phyloP scores from a whole-genome alignment of 2,888 invertebrate genomes.

The Mystacides longicornis region DNA sequence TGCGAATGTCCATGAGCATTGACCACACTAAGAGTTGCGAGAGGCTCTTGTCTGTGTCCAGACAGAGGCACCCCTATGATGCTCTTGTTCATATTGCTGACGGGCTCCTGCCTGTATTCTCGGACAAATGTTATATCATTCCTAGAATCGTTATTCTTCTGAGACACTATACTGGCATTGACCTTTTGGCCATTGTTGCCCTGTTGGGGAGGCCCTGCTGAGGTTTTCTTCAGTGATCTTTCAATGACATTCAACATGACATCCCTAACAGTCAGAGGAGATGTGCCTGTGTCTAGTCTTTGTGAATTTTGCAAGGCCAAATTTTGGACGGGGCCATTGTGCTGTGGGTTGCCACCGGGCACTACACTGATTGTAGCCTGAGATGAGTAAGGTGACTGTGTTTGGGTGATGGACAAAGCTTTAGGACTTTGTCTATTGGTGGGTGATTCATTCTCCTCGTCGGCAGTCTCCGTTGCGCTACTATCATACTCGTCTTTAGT shows the following conservation, averaged over 20 bases:
- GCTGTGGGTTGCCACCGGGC: constrained; percentile 26
- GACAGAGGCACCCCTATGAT: constrained; percentile 31
- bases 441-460: constrained; percentile 67
- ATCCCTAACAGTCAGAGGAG: constrained; percentile 71
- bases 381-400: constrained; percentile 24
- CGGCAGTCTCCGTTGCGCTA: constrained; percentile 80
- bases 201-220: constrained; percentile 41
- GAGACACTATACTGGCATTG: constrained; percentile 30
- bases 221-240: constrained; percentile 64
- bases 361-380: constrained; percentile 41
- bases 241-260: constrained; percentile 79
- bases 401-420: constrained; percentile 30
- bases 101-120: constrained; percentile 36
- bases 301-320: constrained; percentile 29
- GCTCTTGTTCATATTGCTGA: constrained; percentile 11
- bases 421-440: constrained; percentile 48
- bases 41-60: constrained; percentile 34
- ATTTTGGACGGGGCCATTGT: constrained; percentile 29
- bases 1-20: constrained; percentile 37
- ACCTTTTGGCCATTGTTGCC: constrained; percentile 21
- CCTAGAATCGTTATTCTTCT: constrained; percentile 32
- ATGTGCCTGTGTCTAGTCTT: constrained; percentile 32
- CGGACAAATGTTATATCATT: constrained; percentile 37
- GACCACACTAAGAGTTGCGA: constrained; percentile 66
- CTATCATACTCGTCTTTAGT: constrained; percentile 60